Percentiles rank a stretch among this genome's conserved stretches.
phyloP scores from a whole-genome alignment of 1,140 invertebrate species.

The Polyergus mexicanus region DNA sequence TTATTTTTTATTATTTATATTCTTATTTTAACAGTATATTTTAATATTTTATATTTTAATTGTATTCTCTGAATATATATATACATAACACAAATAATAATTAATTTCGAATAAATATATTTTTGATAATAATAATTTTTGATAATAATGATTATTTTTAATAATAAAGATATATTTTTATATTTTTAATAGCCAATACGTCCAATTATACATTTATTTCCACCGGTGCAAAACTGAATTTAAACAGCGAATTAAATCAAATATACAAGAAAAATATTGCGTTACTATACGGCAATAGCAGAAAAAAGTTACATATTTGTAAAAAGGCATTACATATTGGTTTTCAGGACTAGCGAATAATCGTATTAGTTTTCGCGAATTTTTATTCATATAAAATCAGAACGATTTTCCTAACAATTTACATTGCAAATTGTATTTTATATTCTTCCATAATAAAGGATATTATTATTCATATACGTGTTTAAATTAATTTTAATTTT shows the following conservation, averaged over 20 bases:
- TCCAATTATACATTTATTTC: not conserved
- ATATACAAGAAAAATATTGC: slow-evolving; percentile 17
- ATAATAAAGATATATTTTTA: not conserved
- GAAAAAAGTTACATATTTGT: not conserved
- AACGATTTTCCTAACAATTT: slow-evolving; percentile 2
- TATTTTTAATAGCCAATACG: not conserved
- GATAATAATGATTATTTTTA: too few relatives aligned
- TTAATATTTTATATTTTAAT: not conserved
- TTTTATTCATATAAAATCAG: slow-evolving; percentile 24
- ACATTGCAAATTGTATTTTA: slow-evolving; percentile 15
- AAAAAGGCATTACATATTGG: slow-evolving; percentile 35
- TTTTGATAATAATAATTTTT: not conserved
- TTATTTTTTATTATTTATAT: not conserved
- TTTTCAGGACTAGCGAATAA: not conserved
- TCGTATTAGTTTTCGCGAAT: not conserved
- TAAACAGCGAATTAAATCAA: slow-evolving; percentile 8
- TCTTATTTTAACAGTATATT: not conserved
- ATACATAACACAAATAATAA: not conserved
- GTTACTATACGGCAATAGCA: not conserved
- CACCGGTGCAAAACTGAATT: not conserved
- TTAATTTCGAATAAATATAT: not conserved
- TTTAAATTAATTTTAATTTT: slow-evolving; percentile 39
- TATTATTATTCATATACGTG: not conserved
- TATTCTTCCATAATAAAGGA: not conserved
- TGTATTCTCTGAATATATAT: not conserved